Conservation (phyloP, 2,113 vertebrate species). For the Planiliza haematocheilus region DNA sequence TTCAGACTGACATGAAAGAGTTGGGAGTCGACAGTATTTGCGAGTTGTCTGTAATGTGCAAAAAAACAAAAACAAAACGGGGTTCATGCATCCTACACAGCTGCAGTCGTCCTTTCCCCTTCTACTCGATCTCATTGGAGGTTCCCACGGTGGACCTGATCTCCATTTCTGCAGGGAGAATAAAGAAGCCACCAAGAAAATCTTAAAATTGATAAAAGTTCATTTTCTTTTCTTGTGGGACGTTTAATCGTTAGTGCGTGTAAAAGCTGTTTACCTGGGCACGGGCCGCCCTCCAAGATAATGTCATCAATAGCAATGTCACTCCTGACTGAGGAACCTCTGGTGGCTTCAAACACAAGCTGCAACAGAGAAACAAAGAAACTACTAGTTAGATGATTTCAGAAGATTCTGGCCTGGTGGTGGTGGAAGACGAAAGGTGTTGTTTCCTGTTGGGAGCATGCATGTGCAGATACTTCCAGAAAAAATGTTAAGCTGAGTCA, state of each 20-base stretch:
- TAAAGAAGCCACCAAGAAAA: background rate
- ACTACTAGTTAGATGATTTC: background rate
- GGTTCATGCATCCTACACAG: slow-evolving; percentile 39
- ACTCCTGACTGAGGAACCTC: slow-evolving; percentile 90
- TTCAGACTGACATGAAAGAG: slow-evolving; percentile 17
- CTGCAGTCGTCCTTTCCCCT: background rate
- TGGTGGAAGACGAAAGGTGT: background rate
- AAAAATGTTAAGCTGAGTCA: too few relatives aligned
- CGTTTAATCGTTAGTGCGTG: background rate
- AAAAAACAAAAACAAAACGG: slow-evolving; percentile 15
- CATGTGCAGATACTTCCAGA: too few relatives aligned
- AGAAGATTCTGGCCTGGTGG: background rate
- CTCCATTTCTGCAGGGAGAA: slow-evolving; percentile 49
- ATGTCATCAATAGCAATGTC: slow-evolving; percentile 95
- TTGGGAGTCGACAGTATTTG: slow-evolving; percentile 13
- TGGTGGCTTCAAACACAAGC: slow-evolving; percentile 92
- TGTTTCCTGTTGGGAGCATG: too few relatives aligned
- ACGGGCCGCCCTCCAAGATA: slow-evolving; percentile 88
- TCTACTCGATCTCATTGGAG: slow-evolving; percentile 77
- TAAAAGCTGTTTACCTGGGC: slow-evolving; percentile 82
- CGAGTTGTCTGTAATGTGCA: slow-evolving; percentile 45
- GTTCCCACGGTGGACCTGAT: slow-evolving; percentile 25
- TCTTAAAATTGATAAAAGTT: background rate
- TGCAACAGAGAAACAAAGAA: slow-evolving; percentile 60
- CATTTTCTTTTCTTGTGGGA: background rate